Conservation (phyloP, 2,113 vertebrate genomes). For the Salminus brasiliensis region DNA sequence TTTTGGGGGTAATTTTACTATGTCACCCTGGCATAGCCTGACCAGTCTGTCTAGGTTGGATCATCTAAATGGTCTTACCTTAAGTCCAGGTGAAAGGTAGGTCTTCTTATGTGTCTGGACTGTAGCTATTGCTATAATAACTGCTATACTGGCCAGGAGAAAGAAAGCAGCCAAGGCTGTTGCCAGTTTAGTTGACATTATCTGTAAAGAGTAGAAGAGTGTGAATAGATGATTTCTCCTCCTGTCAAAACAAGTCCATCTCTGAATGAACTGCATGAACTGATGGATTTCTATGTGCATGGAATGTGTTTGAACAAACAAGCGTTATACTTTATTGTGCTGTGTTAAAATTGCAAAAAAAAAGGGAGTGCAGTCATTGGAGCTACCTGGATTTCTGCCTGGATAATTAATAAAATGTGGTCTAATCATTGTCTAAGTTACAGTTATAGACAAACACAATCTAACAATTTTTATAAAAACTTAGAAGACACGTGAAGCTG, state of each 20-base stretch:
- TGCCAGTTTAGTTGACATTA: constrained; percentile 54
- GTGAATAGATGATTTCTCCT: neutral
- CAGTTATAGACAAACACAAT: too few relatives aligned
- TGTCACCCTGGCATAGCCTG: neutral
- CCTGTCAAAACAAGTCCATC: neutral
- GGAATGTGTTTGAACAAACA: neutral
- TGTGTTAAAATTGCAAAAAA: too few relatives aligned
- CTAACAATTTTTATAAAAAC: too few relatives aligned
- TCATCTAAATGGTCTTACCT: constrained; percentile 74
- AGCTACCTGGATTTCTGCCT: too few relatives aligned
- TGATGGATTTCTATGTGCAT: neutral
- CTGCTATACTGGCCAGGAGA: constrained; percentile 82
- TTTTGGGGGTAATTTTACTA: neutral
- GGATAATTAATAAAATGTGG: too few relatives aligned
- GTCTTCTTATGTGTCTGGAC: constrained; percentile 81
- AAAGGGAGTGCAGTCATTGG: too few relatives aligned
- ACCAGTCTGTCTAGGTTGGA: neutral
- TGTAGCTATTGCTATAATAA: constrained; percentile 82
- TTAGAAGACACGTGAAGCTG: too few relatives aligned
- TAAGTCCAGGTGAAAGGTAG: constrained; percentile 75
- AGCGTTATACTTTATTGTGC: too few relatives aligned
- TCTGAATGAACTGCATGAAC: neutral
- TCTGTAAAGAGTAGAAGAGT: constrained; percentile 2
- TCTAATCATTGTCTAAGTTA: too few relatives aligned
- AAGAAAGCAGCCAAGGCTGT: constrained; percentile 75